These are phyloP conservation scores for Cotesia vestalis DNA, from an alignment of 1,140 invertebrate genomes.

Conservation along the genomic window DNA sequence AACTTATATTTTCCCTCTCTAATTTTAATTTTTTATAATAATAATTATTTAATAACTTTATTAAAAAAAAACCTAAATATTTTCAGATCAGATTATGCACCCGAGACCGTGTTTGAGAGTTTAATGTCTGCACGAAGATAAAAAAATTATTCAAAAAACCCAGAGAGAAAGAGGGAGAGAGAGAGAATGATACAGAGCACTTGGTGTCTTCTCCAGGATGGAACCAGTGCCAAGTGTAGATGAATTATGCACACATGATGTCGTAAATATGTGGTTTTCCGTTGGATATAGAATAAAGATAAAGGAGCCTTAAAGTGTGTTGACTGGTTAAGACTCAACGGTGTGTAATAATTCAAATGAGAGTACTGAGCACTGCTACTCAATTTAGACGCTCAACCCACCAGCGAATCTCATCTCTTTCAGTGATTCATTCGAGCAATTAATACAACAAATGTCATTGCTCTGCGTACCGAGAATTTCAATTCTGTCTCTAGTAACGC, in stretches of 20 bases:
- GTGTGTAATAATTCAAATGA: neutral
- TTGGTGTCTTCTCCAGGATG: constrained; percentile 3
- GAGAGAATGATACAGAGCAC: neutral
- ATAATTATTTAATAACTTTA: neutral
- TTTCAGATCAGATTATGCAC: neutral
- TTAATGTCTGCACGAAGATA: neutral
- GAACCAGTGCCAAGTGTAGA: constrained; percentile 7
- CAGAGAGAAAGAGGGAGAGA: neutral
- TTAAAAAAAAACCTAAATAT: neutral
- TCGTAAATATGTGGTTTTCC: constrained; percentile 13
- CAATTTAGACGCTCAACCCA: neutral
- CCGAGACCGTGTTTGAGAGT: neutral
- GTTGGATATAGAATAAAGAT: constrained; percentile 12
- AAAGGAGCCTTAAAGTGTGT: neutral
- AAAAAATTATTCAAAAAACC: neutral
- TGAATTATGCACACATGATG: constrained; percentile 22
- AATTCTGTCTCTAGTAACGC: too few relatives aligned
- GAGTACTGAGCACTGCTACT: neutral
- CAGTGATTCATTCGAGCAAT: too few relatives aligned
- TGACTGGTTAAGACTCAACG: neutral
- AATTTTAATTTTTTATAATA: constrained; percentile 5
- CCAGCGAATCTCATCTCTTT: neutral
- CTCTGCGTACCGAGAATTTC: too few relatives aligned
- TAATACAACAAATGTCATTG: too few relatives aligned
- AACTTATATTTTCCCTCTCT: constrained; percentile 24